Evolutionary conservation across 2,113 vertebrate genomes (phyloP).

Genomic region (Oncorhynchus keta): DNA sequence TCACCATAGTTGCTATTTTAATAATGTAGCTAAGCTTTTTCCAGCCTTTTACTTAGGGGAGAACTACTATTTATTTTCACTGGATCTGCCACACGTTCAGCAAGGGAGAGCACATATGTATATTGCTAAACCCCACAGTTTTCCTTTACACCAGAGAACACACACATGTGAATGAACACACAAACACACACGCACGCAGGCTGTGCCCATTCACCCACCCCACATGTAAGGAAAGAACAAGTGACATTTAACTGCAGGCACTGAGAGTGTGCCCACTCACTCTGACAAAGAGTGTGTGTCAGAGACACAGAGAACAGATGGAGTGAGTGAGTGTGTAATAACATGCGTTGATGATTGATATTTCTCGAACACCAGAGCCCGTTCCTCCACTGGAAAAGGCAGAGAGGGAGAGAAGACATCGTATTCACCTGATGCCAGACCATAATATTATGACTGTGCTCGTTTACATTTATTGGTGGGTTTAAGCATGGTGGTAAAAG

Average conservation of each 20-base stretch:
- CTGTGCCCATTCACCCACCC: not conserved
- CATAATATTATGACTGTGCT: constrained; percentile 58
- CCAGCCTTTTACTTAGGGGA: constrained; percentile 51
- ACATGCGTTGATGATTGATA: constrained; percentile 3
- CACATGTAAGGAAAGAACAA: constrained; percentile 54
- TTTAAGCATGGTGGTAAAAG: constrained; percentile 49
- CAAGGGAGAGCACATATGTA: constrained; percentile 54
- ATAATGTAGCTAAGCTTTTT: constrained; percentile 48
- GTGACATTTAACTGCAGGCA: constrained; percentile 40
- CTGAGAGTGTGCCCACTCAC: constrained; percentile 9
- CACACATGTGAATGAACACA: not conserved
- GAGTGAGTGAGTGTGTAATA: constrained; percentile 1
- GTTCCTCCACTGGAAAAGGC: not conserved
- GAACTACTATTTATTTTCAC: constrained; percentile 67
- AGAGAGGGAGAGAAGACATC: constrained; percentile 14
- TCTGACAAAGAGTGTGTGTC: constrained; percentile 25
- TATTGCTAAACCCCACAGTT: constrained; percentile 49
- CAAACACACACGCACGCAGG: constrained; percentile 2
- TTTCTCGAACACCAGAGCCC: not conserved
- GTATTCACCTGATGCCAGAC: constrained; percentile 68
- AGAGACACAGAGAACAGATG: constrained; percentile 1
- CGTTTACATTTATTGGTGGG: constrained; percentile 64
- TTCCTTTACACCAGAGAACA: constrained; percentile 49
- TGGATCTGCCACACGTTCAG: constrained; percentile 63
- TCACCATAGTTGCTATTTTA: constrained; percentile 66